These are phyloP conservation scores for Balanococcus diminutus DNA, from an alignment of 2,888 invertebrate species.

Conservation along the genomic window DNA sequence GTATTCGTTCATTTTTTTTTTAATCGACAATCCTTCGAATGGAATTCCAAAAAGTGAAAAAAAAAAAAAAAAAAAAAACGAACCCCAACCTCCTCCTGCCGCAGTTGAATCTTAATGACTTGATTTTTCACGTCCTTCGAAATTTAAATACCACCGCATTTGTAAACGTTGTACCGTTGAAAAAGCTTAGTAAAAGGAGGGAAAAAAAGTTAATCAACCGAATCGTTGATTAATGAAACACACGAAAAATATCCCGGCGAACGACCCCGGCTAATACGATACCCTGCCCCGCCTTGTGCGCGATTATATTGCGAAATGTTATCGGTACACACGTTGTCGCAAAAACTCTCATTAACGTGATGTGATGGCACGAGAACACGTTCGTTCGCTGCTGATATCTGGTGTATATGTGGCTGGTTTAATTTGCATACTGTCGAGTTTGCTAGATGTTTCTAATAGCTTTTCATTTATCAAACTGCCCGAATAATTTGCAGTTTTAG, in stretches of 20 bases:
- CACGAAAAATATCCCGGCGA: not conserved
- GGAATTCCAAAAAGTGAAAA: too few relatives aligned
- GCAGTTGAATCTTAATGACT: not conserved
- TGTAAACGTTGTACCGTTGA: not conserved
- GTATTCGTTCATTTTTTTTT: too few relatives aligned
- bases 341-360: slow-evolving; percentile 48
- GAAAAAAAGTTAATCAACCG: slow-evolving; percentile 6
- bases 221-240: slow-evolving; percentile 32
- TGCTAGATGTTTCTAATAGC: slow-evolving; percentile 45
- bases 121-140: not conserved
- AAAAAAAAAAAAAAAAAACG: too few relatives aligned
- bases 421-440: slow-evolving; percentile 51
- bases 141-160: slow-evolving; percentile 19
- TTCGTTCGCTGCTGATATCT: slow-evolving; percentile 22
- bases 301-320: slow-evolving; percentile 34
- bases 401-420: slow-evolving; percentile 2
- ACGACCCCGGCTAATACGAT: not conserved
- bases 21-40: too few relatives aligned
- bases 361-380: not conserved
- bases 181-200: not conserved
- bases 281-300: not conserved
- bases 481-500: slow-evolving; percentile 27
- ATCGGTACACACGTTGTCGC: not conserved
- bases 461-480: slow-evolving; percentile 48
- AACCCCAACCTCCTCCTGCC: too few relatives aligned